Evolutionary conservation across 1,140 invertebrate genomes (phyloP).

Genomic region (Drosophila subpulchrella): DNA sequence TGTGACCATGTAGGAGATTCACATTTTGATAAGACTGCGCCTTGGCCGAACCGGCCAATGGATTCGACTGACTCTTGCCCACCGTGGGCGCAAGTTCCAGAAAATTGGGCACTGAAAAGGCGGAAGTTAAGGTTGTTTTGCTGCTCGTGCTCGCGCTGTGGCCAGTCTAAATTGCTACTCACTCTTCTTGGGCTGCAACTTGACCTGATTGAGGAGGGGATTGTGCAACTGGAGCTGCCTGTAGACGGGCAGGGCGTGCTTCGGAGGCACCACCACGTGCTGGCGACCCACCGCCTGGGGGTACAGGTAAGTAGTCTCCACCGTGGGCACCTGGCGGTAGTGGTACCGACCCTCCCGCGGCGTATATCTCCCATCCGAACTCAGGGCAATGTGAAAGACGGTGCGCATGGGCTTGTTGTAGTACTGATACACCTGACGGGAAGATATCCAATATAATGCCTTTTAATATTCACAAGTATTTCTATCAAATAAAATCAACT

Average conservation of each 20-base stretch:
- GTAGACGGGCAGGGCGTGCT: conserved; percentile 67
- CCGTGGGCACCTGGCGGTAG: conserved; percentile 68
- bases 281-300: conserved; percentile 78
- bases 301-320: conserved; percentile 83
- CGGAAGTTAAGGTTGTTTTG: not conserved
- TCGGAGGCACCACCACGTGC: conserved; percentile 60
- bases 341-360: conserved; percentile 74
- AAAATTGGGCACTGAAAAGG: conserved; percentile 64
- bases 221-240: conserved; percentile 78
- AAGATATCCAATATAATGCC: too few relatives aligned
- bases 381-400: conserved; percentile 77
- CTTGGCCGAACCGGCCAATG: conserved; percentile 57
- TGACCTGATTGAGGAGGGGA: conserved; percentile 79
- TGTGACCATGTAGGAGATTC: conserved; percentile 69
- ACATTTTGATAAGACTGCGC: conserved; percentile 78
- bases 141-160: not conserved
- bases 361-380: conserved; percentile 79
- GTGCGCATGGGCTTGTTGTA: conserved; percentile 71
- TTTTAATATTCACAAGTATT: too few relatives aligned
- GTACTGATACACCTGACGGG: conserved; percentile 75
- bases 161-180: conserved; percentile 11
- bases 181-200: conserved; percentile 80
- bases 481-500: too few relatives aligned
- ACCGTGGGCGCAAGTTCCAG: conserved; percentile 70
- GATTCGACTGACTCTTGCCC: conserved; percentile 58